Base-by-base conservation (phyloP, 2,888 invertebrate genomes). In the Tridacna crocea region DNA sequence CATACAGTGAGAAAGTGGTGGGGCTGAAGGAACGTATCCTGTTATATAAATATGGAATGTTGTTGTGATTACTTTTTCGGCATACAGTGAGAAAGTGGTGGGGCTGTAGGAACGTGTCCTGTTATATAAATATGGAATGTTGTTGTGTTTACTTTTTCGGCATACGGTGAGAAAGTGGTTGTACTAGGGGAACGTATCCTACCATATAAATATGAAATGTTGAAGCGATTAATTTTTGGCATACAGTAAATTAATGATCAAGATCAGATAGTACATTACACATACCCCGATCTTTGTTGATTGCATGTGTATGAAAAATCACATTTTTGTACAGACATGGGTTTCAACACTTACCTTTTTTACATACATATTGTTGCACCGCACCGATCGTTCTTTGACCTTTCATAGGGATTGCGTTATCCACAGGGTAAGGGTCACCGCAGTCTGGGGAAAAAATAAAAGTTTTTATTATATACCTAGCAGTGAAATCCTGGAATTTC, bases 1-100 rank as follows among this genome's bases (percentile, higher is more conserved):
- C 80, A 79, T 73, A 77, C 88, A 88, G 15, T 72, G 60, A 15
- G 80, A 76, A 11, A 79, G 24, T 0, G 88, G 83, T 8, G 82
- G 81, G 4, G 78, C 84, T 15, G 85, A 79, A 17, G 83, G 80
- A 10, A 84, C 84, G 26, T 65, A 86, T 10, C 82, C 77, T 80
- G 26, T 24, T 70, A 79, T n/a, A 58, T 27, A 68, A 12, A 36
- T 6, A 55, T 3, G 55, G 55, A 55, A 36, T 36, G 8, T 36
- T 36, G 36, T 36, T 36, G 36, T 36, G 8, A 36, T 36, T 2
- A 36, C 36, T 8, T 36, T 36, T 84, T 80, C 19, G 73, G 74
- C 80, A 79, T 73, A 77, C 88, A 88, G 15, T 72, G 60, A 15
- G 80, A 76, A 11, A 79, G 24, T 0, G 88, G 83, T 8, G 82